Base-by-base conservation (phyloP, 1,140 invertebrate species). In the Scaptomyza montana region DNA sequence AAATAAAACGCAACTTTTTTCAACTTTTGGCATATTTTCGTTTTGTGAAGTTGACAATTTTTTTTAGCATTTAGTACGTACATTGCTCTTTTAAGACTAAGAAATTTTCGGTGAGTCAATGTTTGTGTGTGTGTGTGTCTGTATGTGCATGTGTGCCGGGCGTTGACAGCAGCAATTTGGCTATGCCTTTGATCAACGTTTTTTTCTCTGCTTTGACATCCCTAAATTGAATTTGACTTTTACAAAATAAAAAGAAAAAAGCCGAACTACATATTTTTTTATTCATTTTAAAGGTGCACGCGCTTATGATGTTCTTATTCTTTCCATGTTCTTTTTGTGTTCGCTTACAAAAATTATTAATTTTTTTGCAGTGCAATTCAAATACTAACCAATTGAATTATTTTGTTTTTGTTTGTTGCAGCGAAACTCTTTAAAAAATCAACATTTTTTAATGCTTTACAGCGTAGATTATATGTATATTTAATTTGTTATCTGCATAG, bases 171-270 rank as follows among this genome's bases (percentile, higher is more conserved):
- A 68, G 82, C 81, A 87, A 87, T 86, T 87, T 86, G 61, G 66
- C 25, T 54, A 46, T 45, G 61, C 78, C 81, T 86, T 87, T 87
- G 81, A 86, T 86, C 81, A 86, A 86, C 87, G 71, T 80, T 84
- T 47, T 66, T 71, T n/a, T 33, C 30, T 13, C 30, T 9, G 12
- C 19, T 41, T 49, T 47, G 28, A 77, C 67, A 60, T 54, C 78
- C 74, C 78, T 87, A 86, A 86, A 86, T 86, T 87, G 85, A 86
- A 81, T 86, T 86, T 81, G 78, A 78, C 71, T 86, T 78, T 59
- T 47, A 61, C 28, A 50, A 78, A 53, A 47, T 51, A 63, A 36
- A 62, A 65, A 70, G 43, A 60, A 16, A n/a, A 9, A 21, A 33
- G 5, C 59, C 25, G 12, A 36, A 47, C 10, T 41, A 45, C 30